Evolutionary conservation across 2,888 invertebrate species (phyloP), one percentile per base, ranked within the genome.

Genomic region (Dryococelus australis): DNA sequence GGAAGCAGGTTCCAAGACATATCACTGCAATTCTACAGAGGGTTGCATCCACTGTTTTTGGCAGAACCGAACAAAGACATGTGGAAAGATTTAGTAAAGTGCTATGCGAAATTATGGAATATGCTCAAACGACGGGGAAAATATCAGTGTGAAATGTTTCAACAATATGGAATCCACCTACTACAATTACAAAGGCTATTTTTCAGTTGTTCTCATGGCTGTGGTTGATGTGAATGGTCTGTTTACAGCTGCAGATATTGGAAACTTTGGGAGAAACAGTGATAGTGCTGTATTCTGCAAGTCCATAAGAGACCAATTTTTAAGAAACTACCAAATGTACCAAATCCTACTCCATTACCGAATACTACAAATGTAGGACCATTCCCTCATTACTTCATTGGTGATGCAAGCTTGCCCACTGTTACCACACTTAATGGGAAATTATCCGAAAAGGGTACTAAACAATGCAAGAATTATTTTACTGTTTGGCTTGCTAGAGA

Each of bases 371-470:
- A 83, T 83, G 16, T 8, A 8, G 35, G 35, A 26, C 81, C 9
- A 28, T 86, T 88, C 43, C 88, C 86, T 13, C 78, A 87, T 83
- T 87, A 27, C 53, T 88, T 87, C n/a, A 87, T 88, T 5, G 88
- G 83, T 26, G 88, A 88, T 85, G 88, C n/a, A 88, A 86, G 88
- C 88, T n/a, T 88, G 88, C 85, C 87, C 88, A 35, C 80, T 88
- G 43, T 47, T 85, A 43, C 53, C 27, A 43, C 35, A 87, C 51
- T 51, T 88, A 65, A 80, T 89, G 86, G 28, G 85, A 47, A 86
- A 88, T 28, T 89, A 85, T 85, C 85, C 86, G 26, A 84, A 85
- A 43, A 87, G 84, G 81, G 53, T 85, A 28, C 80, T 89, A 24
- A 83, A 28, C 24, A 24, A 27, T 12, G 28, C 83, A 83, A 83